Evolutionary conservation across 1,140 invertebrate species (phyloP), one percentile per base, ranked within the genome.

Genomic region (Drosophila pruinosa): DNA sequence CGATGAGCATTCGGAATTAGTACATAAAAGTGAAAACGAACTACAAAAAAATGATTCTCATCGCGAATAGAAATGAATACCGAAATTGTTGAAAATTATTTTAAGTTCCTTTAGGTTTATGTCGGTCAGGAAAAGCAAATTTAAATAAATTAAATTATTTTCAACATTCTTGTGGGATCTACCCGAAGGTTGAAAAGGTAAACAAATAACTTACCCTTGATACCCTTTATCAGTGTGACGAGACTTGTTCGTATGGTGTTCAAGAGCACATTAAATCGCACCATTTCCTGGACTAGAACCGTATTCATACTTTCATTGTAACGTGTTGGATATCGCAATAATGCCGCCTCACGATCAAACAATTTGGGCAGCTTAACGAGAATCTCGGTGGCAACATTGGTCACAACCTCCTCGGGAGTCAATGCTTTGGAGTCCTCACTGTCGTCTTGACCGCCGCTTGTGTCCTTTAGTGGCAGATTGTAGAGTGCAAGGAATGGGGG

Each of bases 281-380:
- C 96, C 94, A 98, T 98, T 93, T 98, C 97, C 92, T 99, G 98
- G 0, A 98, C 96, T 24, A 98, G 92, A 2, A 98, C 97, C 80
- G 93, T 79, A 90, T 93, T 91, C 91, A 91, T 91, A 65, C 96
- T 97, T 91, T 97, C 96, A 90, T 95, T 93, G 92, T 98, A 95
- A 22, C 93, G 92, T 24, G 96, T 96, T 22, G 97, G 95, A 93
- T 97, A 97, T 92, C 95, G 94, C 89, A 93, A 90, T 90, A 95
- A 89, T 52, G 95, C 92, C 26, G 92, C 89, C 80, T 95, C 92
- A 26, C 96, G 90, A 92, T 97, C 93, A 92, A 95, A 96, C 91
- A 96, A 93, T 62, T 92, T 83, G 0, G 97, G 97, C 14, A 99
- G 92, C 71, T 95, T 95, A 2, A 92, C 88, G 3, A 97, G 91